phyloP scores from a whole-genome alignment of 53 echinoderm and acorn worm genomes.

The Mesocentrotus franciscanus region DNA sequence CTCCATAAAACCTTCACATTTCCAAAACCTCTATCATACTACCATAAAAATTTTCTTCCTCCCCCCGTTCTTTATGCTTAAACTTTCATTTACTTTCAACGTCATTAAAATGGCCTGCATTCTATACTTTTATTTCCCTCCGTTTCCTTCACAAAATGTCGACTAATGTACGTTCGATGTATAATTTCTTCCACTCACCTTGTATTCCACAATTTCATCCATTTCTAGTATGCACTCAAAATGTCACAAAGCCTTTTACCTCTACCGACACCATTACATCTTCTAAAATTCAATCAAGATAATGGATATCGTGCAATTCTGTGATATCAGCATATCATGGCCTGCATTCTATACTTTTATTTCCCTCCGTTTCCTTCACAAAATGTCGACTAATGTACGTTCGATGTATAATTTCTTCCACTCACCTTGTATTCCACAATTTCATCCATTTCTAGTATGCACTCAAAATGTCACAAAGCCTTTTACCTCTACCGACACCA shows the following conservation, averaged over 20 bases:
- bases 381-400: neutral
- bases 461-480: too few relatives aligned
- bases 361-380: neutral
- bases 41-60: too few relatives aligned
- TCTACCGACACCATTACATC: neutral
- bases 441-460: too few relatives aligned
- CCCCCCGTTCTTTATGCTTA: neutral
- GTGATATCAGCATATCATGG: neutral
- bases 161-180: neutral
- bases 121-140: neutral
- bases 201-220: too few relatives aligned
- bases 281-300: neutral
- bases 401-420: neutral
- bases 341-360: neutral
- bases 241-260: neutral
- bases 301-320: neutral
- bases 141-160: neutral
- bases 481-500: too few relatives aligned
- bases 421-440: too few relatives aligned
- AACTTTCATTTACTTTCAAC: neutral
- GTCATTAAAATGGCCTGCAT: neutral
- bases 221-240: too few relatives aligned
- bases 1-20: neutral
- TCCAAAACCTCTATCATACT: neutral
- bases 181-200: neutral